Percentiles rank a stretch among this genome's conserved stretches.
These are phyloP conservation scores for Parapsyche elsis DNA, from an alignment of 1,140 invertebrate species.

Conservation along the genomic window DNA sequence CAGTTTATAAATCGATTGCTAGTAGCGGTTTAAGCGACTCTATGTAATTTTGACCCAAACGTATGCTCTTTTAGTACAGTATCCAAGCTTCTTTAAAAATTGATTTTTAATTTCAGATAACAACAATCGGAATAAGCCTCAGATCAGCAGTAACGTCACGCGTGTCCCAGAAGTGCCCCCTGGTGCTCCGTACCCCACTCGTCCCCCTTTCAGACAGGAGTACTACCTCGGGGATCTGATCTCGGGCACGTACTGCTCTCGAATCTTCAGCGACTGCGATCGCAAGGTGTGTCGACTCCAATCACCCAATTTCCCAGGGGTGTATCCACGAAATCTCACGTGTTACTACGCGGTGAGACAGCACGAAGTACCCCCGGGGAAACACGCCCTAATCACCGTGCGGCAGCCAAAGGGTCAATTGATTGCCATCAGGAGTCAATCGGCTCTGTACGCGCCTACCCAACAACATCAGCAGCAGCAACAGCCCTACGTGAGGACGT, in stretches of 20 bases:
- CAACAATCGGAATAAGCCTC: neutral
- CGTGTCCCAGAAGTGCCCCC: neutral
- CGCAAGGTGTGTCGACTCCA: constrained; percentile 86
- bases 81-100: neutral
- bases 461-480: constrained; percentile 63
- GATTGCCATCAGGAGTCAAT: constrained; percentile 80
- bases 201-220: constrained; percentile 62
- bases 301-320: constrained; percentile 90
- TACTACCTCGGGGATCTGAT: constrained; percentile 86
- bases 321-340: constrained; percentile 89
- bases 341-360: constrained; percentile 88
- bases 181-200: constrained; percentile 8
- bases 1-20: too few species aligned
- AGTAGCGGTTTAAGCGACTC: too few species aligned
- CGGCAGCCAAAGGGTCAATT: constrained; percentile 85
- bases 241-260: constrained; percentile 87
- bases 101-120: constrained; percentile 1
- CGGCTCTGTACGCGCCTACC: constrained; percentile 67
- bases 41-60: neutral
- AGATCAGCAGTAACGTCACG: constrained; percentile 13
- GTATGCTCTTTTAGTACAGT: too few species aligned
- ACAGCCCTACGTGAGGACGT: constrained; percentile 49
- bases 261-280: constrained; percentile 90
- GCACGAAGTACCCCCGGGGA: constrained; percentile 82
- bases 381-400: constrained; percentile 86